Base-by-base conservation (phyloP, 2,888 invertebrate species). In the Polyploca ridens region DNA sequence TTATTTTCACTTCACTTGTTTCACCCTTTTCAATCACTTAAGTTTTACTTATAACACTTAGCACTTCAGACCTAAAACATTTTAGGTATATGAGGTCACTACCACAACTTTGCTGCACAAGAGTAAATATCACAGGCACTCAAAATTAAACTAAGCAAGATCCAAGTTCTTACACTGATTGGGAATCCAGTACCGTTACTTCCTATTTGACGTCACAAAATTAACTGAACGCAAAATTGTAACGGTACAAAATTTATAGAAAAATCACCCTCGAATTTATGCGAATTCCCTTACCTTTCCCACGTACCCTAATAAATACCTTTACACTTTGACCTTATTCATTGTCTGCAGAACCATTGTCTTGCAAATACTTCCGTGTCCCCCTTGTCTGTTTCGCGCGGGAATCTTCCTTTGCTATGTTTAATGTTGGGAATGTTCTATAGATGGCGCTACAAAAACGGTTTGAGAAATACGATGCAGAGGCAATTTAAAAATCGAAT, bases 261-360 rank as follows among this genome's bases (percentile, higher is more conserved):
- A 76, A 72, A 76, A 85, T 85, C 89, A 87, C 90, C 93, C 91
- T 85, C 74, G 72, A 69, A 44, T 74, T 78, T 82, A 75, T 73
- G 75, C 77, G 79, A 81, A 76, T 79, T 61, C 44, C 14, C 69
- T 71, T 66, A 63, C 73, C 70, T 78, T 90, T 92, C 90, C 83
- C 90, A 91, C 86, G 87, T 77, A 71, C 70, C 72, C 75, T 67
- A 76, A 75, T 73, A 72, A 64, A 63, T 63, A 64, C 77, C 73
- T 41, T 80, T 87, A 84, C 84, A 85, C 88, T 90, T 82, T 91
- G 90, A 91, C 89, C 91, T 84, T 74, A 74, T 72, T 61, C 76
- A 90, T 92, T 92, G 90, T 92, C 83, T 86, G 88, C 78, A 33
- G 75, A 80, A 74, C 82, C 77, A 88, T 91, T 91, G 87, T 90